These are phyloP conservation scores for Dendropsophus ebraccatus DNA, from an alignment of 2,113 vertebrate genomes.

Conservation along the genomic window DNA sequence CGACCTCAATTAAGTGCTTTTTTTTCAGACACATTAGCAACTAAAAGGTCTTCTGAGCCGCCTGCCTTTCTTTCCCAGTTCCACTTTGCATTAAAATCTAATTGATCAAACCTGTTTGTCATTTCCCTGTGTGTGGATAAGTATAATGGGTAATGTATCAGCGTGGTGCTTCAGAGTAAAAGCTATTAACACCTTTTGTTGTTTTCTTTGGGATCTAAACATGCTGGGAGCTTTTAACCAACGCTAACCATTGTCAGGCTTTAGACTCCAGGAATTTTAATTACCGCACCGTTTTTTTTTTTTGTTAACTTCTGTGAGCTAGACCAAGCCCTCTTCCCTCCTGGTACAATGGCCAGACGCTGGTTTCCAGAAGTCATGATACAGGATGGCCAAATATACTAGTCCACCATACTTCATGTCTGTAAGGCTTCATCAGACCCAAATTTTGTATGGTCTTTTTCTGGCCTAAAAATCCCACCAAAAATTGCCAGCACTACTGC, in stretches of 20 bases:
- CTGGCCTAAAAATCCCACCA: no score
- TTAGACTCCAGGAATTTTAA: conserved; percentile 53
- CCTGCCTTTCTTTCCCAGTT: conserved; percentile 70
- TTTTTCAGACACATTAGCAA: conserved; percentile 81
- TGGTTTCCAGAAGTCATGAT: background rate
- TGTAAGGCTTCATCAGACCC: no score
- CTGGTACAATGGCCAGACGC: no score
- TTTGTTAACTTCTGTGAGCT: background rate
- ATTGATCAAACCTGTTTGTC: conserved; percentile 92
- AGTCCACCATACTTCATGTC: no score
- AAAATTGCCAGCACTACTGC: no score
- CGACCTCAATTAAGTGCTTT: conserved; percentile 84
- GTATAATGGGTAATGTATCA: conserved; percentile 93
- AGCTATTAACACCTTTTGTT: conserved; percentile 98
- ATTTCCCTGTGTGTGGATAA: conserved; percentile 84
- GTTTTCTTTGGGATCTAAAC: conserved; percentile 81
- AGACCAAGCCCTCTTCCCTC: background rate
- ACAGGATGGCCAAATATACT: background rate
- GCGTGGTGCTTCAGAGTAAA: conserved; percentile 86
- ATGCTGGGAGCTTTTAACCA: conserved; percentile 79
- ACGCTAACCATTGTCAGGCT: conserved; percentile 39
- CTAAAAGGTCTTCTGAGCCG: conserved; percentile 76
- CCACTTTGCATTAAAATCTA: conserved; percentile 86
- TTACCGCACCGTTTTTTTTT: conserved; percentile 32
- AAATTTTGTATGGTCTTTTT: no score